Conservation (phyloP, 2,113 vertebrate genomes). For the Phalacrocorax brasilianus region DNA sequence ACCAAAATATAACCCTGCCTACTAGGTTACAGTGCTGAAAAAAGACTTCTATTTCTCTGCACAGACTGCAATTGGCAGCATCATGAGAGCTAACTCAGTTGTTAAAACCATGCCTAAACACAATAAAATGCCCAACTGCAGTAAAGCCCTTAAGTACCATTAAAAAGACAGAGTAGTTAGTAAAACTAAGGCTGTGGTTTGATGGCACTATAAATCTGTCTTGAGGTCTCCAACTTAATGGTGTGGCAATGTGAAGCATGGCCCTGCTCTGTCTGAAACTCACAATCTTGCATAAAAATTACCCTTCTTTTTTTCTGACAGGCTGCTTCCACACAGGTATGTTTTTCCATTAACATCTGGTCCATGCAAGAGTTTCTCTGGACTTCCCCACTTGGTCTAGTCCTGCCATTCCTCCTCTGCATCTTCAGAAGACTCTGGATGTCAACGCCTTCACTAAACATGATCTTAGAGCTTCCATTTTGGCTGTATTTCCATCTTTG, state of each 20-base stretch:
- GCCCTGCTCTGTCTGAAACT: background rate
- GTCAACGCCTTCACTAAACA: background rate
- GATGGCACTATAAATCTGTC: slow-evolving; percentile 41
- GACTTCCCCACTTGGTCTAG: background rate
- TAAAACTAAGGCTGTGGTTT: slow-evolving; percentile 48
- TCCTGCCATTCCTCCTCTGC: background rate
- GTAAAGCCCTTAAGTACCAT: slow-evolving; percentile 37
- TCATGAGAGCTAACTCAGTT: slow-evolving; percentile 2
- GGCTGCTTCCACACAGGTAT: background rate
- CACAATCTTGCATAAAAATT: background rate
- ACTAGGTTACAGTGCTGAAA: background rate
- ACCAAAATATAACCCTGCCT: slow-evolving; percentile 1
- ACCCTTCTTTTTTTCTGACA: background rate
- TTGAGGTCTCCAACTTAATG: slow-evolving; percentile 9
- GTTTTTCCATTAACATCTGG: background rate
- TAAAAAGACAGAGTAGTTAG: slow-evolving; percentile 47
- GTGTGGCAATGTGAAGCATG: background rate
- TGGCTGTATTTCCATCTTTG: background rate
- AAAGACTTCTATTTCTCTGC: background rate
- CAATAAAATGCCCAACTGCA: slow-evolving; percentile 33
- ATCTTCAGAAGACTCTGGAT: background rate
- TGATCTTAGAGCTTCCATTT: background rate
- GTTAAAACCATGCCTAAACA: slow-evolving; percentile 51
- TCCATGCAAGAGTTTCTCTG: background rate
- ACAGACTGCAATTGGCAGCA: slow-evolving; percentile 3